Evolutionary conservation across 2,888 invertebrate species (phyloP).

Genomic region (Watsonalla cultraria): DNA sequence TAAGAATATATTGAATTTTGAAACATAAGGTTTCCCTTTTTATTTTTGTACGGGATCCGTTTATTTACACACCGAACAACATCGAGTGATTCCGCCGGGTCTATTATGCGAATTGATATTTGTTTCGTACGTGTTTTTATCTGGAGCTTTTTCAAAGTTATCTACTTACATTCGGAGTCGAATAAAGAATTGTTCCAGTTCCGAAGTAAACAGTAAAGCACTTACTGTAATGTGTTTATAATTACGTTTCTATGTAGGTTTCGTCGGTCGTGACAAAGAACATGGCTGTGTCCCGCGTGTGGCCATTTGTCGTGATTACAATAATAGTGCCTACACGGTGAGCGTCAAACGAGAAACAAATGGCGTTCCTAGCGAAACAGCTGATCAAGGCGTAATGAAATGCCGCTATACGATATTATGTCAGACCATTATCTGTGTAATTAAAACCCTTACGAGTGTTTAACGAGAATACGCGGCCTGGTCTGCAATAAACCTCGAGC

Average conservation of each 20-base stretch:
- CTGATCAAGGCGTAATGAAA: slow-evolving; percentile 31
- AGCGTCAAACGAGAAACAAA: slow-evolving; percentile 41
- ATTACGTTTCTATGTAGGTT: slow-evolving; percentile 61
- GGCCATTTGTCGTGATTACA: slow-evolving; percentile 40
- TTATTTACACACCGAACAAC: slow-evolving; percentile 45
- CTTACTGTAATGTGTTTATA: slow-evolving; percentile 73
- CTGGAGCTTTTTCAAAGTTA: slow-evolving; percentile 1
- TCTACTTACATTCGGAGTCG: neutral
- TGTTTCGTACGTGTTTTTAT: slow-evolving; percentile 14
- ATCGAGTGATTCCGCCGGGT: slow-evolving; percentile 42
- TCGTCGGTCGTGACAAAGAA: slow-evolving; percentile 50
- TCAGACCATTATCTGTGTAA: slow-evolving; percentile 43
- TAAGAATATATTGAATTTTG: slow-evolving; percentile 68
- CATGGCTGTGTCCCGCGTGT: slow-evolving; percentile 26
- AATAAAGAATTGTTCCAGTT: slow-evolving; percentile 41
- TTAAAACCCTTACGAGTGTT: slow-evolving; percentile 51
- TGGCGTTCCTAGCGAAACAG: slow-evolving; percentile 25
- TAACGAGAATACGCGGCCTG: slow-evolving; percentile 35
- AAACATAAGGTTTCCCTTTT: slow-evolving; percentile 62
- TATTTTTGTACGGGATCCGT: slow-evolving; percentile 45
- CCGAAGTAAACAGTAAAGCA: slow-evolving; percentile 50
- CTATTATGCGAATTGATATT: slow-evolving; percentile 56
- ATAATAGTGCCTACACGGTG: slow-evolving; percentile 43
- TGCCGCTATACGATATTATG: slow-evolving; percentile 27
- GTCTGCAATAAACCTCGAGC: slow-evolving; percentile 28